Evolutionary conservation across 2,797 vertebrate genomes (phyloP), one percentile per base, ranked within the genome.

Genomic region (Arrhamphus sclerolepis): DNA sequence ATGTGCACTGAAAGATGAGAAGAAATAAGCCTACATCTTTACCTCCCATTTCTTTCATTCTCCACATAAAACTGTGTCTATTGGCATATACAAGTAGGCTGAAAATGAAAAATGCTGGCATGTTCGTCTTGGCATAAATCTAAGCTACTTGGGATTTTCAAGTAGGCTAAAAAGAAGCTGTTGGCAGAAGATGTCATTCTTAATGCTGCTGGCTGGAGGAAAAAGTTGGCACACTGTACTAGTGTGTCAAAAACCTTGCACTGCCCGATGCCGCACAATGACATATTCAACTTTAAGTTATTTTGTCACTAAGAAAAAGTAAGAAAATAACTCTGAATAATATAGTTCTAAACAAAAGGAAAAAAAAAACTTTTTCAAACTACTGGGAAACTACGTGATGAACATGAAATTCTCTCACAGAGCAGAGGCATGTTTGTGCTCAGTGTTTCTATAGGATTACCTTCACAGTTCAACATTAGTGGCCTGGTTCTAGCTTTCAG

Each of bases 111-210:
- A 84, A 77, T 62, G 56, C 56, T 87, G 84, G 86, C 80, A 82
- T 84, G 75, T 70, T 76, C 61, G 39, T 75, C 72, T 83, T 87
- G 85, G 87, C 86, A 87, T 65, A 69, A 66, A 75, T 67, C 67
- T 47, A 13, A 21, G 70, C 70, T 89, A 81, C 82, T 86, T 83
- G 82, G 84, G 84, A 88, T 82, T 89, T 88, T 86, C 77, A 88
- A 88, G 81, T 85, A 86, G 80, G 85, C 81, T 87, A 81, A 85
- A 88, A 85, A 73, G 75, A 82, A 83, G 64, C 77, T 84, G 82
- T 64, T 91, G 89, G 88, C 83, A 89, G 81, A 77, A 63, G 70
- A 74, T 75, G 84, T 80, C 81, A 70, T 79, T 83, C 72, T 82
- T 83, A 81, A 81, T 66, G 80, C 81, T 89, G 86, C 78, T 88